Base-by-base conservation (phyloP, 2,113 vertebrate species). In the Pycnonotus jocosus region DNA sequence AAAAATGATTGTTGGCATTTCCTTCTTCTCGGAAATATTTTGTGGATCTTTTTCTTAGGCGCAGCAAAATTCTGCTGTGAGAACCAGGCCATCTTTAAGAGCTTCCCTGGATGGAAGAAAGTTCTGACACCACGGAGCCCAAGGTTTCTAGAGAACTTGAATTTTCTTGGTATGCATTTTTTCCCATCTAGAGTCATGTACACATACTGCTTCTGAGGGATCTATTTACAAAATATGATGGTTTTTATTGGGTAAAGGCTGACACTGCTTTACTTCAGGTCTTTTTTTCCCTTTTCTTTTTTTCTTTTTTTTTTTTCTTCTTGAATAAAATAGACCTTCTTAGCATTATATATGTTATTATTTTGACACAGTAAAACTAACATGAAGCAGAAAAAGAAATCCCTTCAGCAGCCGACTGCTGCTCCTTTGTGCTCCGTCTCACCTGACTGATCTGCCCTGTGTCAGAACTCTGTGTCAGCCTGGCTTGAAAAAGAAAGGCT, bases 111-210 rank as follows among this genome's bases (percentile, higher is more conserved):
- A 15, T 20, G 19, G 19, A 86, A 77, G 27, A 25, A 80, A 51
- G 8, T 42, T 38, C 28, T 11, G 57, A 28, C 15, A 61, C 11
- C 18, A 35, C 10, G 24, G 31, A 21, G 2, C 7, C 10, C 7
- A 27, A 28, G 5, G 0, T 62, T 79, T 76, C 50, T 27, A 38
- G 15, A 72, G 3, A 53, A 44, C 15, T 9, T 44, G 11, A 6
- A 1, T 53, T 70, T 78, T 74, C n/a, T 27, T 62, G 24, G 16
- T 70, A 53, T 53, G 15, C 6, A 19, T 48, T 50, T 85, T 84
- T 65, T 66, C 9, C 21, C 3, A 0, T 44, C 10, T 30, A 8
- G 56, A 47, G 3, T 15, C 7, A 42, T 23, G 31, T 18, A 7
- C 5, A 9, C 10, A 12, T 57, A 23, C 15, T 24, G 5, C 13